phyloP scores from a whole-genome alignment of 1,140 invertebrate genomes.

The Apis florea region DNA sequence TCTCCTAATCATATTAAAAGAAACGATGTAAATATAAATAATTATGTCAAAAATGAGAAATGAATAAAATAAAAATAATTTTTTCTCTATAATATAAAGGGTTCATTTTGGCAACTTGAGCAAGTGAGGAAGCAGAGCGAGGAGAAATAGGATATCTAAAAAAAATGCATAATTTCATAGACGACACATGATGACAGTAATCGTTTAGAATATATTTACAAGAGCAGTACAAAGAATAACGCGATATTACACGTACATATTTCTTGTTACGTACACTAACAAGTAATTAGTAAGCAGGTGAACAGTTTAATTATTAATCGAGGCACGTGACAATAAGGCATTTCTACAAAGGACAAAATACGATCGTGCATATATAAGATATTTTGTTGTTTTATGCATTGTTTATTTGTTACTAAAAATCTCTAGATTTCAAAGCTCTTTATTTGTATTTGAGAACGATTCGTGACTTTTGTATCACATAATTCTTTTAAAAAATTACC shows the following conservation, averaged over 20 bases:
- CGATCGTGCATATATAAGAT: slow-evolving; percentile 63
- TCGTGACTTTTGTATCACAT: not conserved
- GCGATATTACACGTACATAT: slow-evolving; percentile 73
- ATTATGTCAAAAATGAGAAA: no score
- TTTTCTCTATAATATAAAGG: no score
- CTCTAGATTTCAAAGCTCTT: not conserved
- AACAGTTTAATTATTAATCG: slow-evolving; percentile 74
- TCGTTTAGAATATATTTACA: slow-evolving; percentile 76
- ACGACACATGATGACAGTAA: slow-evolving; percentile 67
- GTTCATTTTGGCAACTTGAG: not conserved
- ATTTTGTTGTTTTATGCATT: not conserved
- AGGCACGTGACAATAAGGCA: slow-evolving; percentile 76
- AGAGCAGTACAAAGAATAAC: slow-evolving; percentile 75
- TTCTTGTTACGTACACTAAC: slow-evolving; percentile 68
- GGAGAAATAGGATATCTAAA: not conserved
- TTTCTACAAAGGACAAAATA: slow-evolving; percentile 72
- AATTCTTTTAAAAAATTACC: not conserved
- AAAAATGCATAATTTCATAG: slow-evolving; percentile 11
- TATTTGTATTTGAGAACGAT: not conserved
- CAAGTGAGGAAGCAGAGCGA: not conserved
- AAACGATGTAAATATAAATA: no score
- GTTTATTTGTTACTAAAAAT: not conserved
- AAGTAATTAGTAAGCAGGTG: slow-evolving; percentile 70
- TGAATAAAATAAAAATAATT: no score
- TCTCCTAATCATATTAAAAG: no score